phyloP scores from a whole-genome alignment of 1,140 invertebrate species.

The Campoletis sonorensis region DNA sequence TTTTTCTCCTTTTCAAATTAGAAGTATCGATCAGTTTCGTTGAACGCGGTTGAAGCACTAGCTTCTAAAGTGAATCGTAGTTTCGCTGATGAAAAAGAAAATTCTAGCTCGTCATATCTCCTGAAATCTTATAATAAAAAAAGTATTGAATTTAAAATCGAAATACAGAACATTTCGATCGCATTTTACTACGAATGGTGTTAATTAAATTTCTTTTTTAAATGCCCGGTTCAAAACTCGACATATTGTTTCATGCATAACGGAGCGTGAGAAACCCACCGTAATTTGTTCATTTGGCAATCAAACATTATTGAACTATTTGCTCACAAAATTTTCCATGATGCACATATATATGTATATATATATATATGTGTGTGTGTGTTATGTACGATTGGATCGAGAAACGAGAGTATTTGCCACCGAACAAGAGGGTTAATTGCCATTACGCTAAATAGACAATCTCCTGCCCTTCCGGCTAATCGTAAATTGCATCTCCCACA shows the following conservation, averaged over 20 bases:
- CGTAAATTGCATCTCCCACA: constrained; percentile 40
- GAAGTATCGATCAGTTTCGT: no score
- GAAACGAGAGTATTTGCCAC: constrained; percentile 7
- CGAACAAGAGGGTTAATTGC: constrained; percentile 38
- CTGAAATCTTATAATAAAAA: no score
- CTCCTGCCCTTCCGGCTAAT: constrained; percentile 46
- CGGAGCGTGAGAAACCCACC: neutral
- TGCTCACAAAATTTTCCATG: neutral
- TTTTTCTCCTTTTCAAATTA: no score
- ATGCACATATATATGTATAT: neutral
- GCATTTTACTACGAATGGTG: no score
- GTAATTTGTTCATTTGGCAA: neutral
- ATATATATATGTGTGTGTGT: neutral
- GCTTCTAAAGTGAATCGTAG: no score
- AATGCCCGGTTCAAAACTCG: no score
- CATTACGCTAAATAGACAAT: constrained; percentile 45
- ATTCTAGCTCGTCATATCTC: no score
- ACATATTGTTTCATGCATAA: neutral
- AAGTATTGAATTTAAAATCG: no score
- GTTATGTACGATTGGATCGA: constrained; percentile 20
- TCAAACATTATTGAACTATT: constrained; percentile 13
- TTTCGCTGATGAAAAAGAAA: no score
- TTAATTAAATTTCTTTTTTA: no score
- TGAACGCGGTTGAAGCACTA: no score
- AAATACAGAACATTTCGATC: no score